Base-by-base conservation (phyloP, 1,140 invertebrate species). In the Oreohelix idahoensis region DNA sequence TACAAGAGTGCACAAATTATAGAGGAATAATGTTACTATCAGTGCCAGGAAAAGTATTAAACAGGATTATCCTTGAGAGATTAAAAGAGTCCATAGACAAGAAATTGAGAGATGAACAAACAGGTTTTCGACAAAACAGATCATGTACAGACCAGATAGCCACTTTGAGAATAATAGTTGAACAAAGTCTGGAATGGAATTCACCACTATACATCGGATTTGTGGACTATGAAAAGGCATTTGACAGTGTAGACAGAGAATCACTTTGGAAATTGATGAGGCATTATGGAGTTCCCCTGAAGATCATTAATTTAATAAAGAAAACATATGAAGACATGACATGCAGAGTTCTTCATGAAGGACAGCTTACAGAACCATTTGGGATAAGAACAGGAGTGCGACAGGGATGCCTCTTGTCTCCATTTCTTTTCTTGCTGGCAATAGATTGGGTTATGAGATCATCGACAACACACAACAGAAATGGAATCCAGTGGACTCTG, bases 161-260 rank as follows among this genome's bases (percentile, higher is more conserved):
- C 8, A 87, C 83, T 13, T 71, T 86, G 29, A 53, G 84, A 8
- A 84, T 87, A 26, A 86, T 86, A 81, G 66, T 88, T 13, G 85
- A 90, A 69, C 87, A 91, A 74, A 88, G 81, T 71, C 17, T 83
- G 1, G 84, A 90, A 84, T 89, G 86, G 84, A 78, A 87, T 1
- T 73, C 78, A 17, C 84, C 88, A 15, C 74, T 89, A 17, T 87
- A 86, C 76, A 83, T 87, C 32, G 83, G 66, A 38, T 90, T 89
- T 63, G 83, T 91, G 5, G 84, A 91, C 69, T 88, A 84, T 69
- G 76, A 84, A 74, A 91, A 91, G 79, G 89, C 86, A 15, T 89
- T 90, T 58, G 87, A 89, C 69, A 88, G 81, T 58, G 58, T 89
- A 20, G 84, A 90, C 69, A 84, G 87, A 78, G 76, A 85, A 20